phyloP scores from a whole-genome alignment of 2,888 invertebrate genomes.

The Stramonita haemastoma region DNA sequence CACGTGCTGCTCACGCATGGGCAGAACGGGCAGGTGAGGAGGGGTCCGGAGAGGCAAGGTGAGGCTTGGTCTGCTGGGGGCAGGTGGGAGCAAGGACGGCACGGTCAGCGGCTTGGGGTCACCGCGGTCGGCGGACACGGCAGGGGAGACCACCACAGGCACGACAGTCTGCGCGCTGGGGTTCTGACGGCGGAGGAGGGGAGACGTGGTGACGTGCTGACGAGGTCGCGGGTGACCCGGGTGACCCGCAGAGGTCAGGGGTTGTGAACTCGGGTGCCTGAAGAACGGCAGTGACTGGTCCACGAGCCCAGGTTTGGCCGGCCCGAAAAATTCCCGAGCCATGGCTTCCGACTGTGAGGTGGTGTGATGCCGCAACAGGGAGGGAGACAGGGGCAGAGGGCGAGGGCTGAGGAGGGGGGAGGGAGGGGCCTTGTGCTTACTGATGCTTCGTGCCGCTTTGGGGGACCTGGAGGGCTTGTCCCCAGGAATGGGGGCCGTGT shows the following conservation, averaged over 20 bases:
- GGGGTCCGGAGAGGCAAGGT: not conserved
- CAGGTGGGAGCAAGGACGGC: not conserved
- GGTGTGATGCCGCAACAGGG: conserved; percentile 8
- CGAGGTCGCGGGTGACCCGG: not conserved
- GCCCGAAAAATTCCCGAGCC: conserved; percentile 27
- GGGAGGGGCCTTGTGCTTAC: too few relatives aligned
- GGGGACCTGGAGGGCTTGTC: too few relatives aligned
- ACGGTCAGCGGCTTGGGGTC: not conserved
- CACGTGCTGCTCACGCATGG: not conserved
- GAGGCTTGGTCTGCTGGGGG: too few relatives aligned
- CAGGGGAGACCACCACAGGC: not conserved
- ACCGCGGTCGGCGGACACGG: not conserved
- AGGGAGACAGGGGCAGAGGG: not conserved
- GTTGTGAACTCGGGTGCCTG: too few relatives aligned
- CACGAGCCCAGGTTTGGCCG: not conserved
- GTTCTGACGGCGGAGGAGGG: not conserved
- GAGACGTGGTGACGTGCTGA: not conserved
- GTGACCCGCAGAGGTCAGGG: too few relatives aligned
- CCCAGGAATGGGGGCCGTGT: too few relatives aligned
- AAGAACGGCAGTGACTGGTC: not conserved
- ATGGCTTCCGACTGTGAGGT: conserved; percentile 2
- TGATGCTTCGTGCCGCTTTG: too few relatives aligned
- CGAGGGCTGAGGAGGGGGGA: not conserved
- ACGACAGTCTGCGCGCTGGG: not conserved
- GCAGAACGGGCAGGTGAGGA: not conserved